Conservation (phyloP, 1,140 invertebrate species). For the Cotesia chilonis region DNA sequence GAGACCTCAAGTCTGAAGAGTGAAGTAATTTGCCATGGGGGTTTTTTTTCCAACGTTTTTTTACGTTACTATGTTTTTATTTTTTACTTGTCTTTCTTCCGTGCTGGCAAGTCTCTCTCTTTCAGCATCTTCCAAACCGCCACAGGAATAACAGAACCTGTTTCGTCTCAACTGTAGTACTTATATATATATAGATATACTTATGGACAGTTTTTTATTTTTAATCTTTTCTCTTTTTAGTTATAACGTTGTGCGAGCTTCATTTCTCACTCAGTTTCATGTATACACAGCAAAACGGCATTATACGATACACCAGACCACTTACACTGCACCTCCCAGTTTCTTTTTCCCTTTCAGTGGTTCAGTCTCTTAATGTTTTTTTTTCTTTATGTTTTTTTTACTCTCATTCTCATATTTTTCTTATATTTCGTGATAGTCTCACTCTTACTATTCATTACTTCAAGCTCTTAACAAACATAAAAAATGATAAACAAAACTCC, state of each 20-base stretch:
- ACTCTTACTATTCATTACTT: background rate
- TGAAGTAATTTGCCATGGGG: conserved; percentile 26
- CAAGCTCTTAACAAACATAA: conserved; percentile 8
- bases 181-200: background rate
- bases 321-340: background rate
- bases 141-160: conserved; percentile 41
- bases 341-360: conserved; percentile 31
- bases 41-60: conserved; percentile 19
- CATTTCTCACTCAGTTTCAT: too few species aligned
- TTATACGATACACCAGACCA: background rate
- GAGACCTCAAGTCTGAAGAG: conserved; percentile 23
- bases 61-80: conserved; percentile 3
- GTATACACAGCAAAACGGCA: background rate
- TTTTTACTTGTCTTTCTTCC: conserved; percentile 4
- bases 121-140: conserved; percentile 14
- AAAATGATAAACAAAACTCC: conserved; percentile 2
- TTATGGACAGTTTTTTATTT: background rate
- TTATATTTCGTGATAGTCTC: conserved; percentile 1
- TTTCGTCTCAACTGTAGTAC: conserved; percentile 30
- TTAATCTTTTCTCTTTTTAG: conserved; percentile 25
- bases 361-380: conserved; percentile 7
- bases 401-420: conserved; percentile 9
- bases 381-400: conserved; percentile 5
- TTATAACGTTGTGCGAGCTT: background rate
- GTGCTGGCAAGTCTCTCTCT: background rate